Evolutionary conservation across 2,797 vertebrate species (phyloP), one percentile per base, ranked within the genome.

Genomic region (Poecilia gillii): DNA sequence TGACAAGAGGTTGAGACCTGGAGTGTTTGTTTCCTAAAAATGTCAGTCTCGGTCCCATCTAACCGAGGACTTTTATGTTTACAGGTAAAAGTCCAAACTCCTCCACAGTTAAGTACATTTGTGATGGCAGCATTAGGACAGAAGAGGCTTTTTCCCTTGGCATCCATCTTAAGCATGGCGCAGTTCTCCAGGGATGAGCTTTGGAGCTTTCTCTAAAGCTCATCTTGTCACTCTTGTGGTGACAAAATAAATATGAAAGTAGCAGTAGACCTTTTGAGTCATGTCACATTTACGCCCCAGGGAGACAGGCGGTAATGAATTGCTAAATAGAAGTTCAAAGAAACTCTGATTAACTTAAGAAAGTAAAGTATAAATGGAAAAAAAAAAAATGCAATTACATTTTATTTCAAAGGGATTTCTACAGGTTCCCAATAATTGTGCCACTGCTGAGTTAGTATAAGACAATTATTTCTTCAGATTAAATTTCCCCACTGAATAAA

Each of bases 291-390:
- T 43, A 68, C 25, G 16, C 66, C 36, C 36, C 33, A 25, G 3
- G 8, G 64, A 68, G 2, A 23, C 9, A 2, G 20, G 66, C 1
- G 41, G 66, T 68, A 39, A 68, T 41, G 39, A 68, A 41, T 25
- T 68, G 8, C 66, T 68, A 39, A 66, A 39, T 66, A 66, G 16
- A 66, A 66, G 31, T 66, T 66, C 62, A 66, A 66, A 66, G 33
- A 31, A 59, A 31, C 55, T 59, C 11, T 59, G 55, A 59, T 59
- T 59, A 59, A 59, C n/a, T 59, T 59, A 31, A 59, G n/a, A 14
- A 28, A 59, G 23, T 11, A 53, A 53, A 53, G n/a, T 14, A 28
- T 64, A 64, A 36, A 64, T 62, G 6, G 12, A 3, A 23, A 49
- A 49, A 47, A 49, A 47, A 59, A 64, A 43, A 43, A 68, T 41